Percentiles rank a stretch among this genome's conserved stretches.
Evolutionary conservation across 2,888 invertebrate species (phyloP).

Genomic region (Ochropacha duplaris): DNA sequence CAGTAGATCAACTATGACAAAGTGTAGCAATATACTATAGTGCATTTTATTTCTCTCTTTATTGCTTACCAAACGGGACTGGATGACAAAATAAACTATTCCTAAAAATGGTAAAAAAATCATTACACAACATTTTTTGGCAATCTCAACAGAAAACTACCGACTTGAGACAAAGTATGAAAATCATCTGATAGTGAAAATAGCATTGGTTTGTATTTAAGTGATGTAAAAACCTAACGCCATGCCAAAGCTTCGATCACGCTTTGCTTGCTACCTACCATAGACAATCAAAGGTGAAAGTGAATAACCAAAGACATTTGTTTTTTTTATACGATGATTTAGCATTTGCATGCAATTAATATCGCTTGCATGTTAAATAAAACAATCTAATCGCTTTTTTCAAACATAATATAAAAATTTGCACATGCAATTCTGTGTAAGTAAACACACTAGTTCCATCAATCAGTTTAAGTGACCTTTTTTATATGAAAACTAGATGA

Average conservation of each 20-base stretch:
- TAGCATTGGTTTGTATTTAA: conserved; percentile 93
- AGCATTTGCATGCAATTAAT: conserved; percentile 28
- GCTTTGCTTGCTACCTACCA: conserved; percentile 53
- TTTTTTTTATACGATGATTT: not conserved
- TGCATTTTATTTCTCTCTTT: conserved; percentile 76
- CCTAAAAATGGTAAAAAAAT: conserved; percentile 41
- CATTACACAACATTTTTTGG: conserved; percentile 16
- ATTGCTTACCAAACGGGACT: conserved; percentile 77
- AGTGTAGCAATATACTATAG: conserved; percentile 65
- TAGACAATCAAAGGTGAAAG: conserved; percentile 39
- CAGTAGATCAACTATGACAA: conserved; percentile 19
- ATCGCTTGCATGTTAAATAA: conserved; percentile 33
- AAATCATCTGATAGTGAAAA: conserved; percentile 98
- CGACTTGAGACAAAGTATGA: conserved; percentile 98
- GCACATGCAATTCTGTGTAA: no score
- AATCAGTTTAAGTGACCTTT: no score
- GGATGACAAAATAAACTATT: conserved; percentile 55
- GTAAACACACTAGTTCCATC: no score
- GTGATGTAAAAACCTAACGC: conserved; percentile 46
- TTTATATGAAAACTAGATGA: no score
- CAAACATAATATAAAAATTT: not conserved
- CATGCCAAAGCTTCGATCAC: conserved; percentile 56
- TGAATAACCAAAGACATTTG: conserved; percentile 29
- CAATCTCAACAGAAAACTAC: conserved; percentile 94
- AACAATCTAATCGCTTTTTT: not conserved